Base-by-base conservation (phyloP, 1,140 invertebrate species). In the Eubasilissa regina region DNA sequence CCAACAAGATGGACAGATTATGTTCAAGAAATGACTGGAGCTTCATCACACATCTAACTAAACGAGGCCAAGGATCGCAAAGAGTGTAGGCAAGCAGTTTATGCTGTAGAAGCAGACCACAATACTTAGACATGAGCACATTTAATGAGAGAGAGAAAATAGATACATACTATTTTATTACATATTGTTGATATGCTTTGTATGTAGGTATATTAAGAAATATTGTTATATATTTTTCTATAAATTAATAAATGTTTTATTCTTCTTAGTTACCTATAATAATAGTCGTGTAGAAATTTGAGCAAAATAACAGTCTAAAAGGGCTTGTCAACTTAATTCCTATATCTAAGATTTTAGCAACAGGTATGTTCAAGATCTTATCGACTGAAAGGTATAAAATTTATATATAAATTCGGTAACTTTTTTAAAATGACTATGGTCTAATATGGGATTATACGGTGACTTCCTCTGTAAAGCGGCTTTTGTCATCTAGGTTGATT, bases 401-500 rank as follows among this genome's bases (percentile, higher is more conserved):
- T 58, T 58, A 58, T 21, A 58, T 58, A 35, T 56, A 56, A 56
- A 58, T 58, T 19, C 55, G 35, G 60, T 12, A 64, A 25, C 60
- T 64, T 13, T 35, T 12, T 70, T 70, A 70, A 25, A 51, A 51
- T 21, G 19, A 25, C 51, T 47, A 17, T n/a, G 44, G 66, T 70
- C 1, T 8, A 51, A 25, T 19, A 17, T 48, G 45, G 10, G 47
- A 19, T 91, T 91, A 95, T 78, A 95, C 94, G 45, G 93, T 95
- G 60, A 95, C 94, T 87, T 95, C 94, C 86, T 95, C 94, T 6
- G 94, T 94, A 85, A 94, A 95, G 75, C 93, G 89, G 85, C 92
- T 94, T 84, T 94, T 94, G 86, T 95, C 94, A 82, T 95, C 94
- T 81, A 95, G 87, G 87, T 95, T 94, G 74, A 95, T 94, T 83